phyloP scores from a whole-genome alignment of 2,888 invertebrate genomes.

The Stenodera caucasica region DNA sequence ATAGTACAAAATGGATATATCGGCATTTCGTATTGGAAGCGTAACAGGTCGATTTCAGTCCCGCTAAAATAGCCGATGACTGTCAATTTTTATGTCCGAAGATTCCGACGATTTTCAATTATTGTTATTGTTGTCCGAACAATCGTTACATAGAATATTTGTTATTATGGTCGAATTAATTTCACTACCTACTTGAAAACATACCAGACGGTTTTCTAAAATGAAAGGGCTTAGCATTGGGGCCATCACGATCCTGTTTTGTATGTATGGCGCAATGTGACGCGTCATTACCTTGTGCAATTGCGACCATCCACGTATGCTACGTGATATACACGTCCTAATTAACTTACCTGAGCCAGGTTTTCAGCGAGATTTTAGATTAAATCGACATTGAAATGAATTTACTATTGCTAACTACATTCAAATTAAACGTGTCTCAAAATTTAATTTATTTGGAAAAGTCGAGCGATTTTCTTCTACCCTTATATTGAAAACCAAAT shows the following conservation, averaged over 20 bases:
- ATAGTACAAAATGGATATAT: conserved; percentile 27
- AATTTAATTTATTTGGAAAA: conserved; percentile 27
- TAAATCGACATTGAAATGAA: conserved; percentile 47
- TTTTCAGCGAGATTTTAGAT: conserved; percentile 44
- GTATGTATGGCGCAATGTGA: conserved; percentile 48
- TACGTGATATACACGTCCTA: conserved; percentile 45
- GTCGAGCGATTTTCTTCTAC: conserved; percentile 5
- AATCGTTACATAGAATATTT: neutral
- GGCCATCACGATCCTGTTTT: conserved; percentile 45
- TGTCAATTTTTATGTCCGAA: conserved; percentile 25
- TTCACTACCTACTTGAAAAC: neutral
- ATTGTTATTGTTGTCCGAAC: neutral
- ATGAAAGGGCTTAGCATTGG: conserved; percentile 28
- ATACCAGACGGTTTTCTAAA: conserved; percentile 15
- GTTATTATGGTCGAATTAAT: neutral
- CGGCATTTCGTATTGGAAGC: conserved; percentile 9
- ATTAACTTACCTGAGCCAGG: conserved; percentile 46
- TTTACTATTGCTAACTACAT: conserved; percentile 31
- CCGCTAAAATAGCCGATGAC: conserved; percentile 22
- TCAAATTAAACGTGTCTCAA: conserved; percentile 23
- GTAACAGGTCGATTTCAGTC: conserved; percentile 22
- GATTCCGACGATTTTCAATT: neutral
- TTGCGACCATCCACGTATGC: conserved; percentile 38
- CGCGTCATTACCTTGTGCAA: conserved; percentile 45
- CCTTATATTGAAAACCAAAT: too few species aligned